These are phyloP conservation scores for Dolichallabes microphthalmus DNA, from an alignment of 2,113 vertebrate species.

Conservation along the genomic window DNA sequence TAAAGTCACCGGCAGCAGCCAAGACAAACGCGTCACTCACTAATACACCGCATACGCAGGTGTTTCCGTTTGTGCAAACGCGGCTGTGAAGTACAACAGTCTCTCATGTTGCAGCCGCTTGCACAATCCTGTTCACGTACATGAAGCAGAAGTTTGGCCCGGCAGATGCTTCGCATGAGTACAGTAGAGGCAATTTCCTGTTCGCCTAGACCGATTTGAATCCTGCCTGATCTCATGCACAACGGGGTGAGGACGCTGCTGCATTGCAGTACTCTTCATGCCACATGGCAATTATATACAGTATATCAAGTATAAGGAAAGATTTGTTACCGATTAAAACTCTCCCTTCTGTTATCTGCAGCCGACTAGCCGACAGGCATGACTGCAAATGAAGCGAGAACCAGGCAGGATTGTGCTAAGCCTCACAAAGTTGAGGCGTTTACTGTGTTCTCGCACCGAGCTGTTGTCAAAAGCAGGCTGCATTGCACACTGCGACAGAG, in stretches of 20 bases:
- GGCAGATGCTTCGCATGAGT: conserved; percentile 1
- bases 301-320: background rate
- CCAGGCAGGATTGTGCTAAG: conserved; percentile 10
- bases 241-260: conserved; percentile 21
- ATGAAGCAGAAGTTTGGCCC: background rate
- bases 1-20: background rate
- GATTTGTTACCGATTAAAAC: background rate
- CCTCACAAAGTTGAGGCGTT: conserved; percentile 40
- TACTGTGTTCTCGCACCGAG: conserved; percentile 32
- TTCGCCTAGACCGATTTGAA: conserved; percentile 6
- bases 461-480: conserved; percentile 48
- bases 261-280: conserved; percentile 34
- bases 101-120: background rate
- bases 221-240: conserved; percentile 23
- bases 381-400: conserved; percentile 7
- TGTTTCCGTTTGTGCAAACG: background rate
- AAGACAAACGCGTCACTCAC: background rate
- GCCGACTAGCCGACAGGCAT: background rate
- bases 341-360: background rate
- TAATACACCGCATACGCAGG: background rate
- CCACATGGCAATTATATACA: conserved; percentile 31
- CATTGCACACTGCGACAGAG: conserved; percentile 26
- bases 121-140: background rate
- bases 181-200: conserved; percentile 6
- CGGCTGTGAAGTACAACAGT: background rate